Conservation (phyloP, 2,888 invertebrate species). For the Hedya salicella region DNA sequence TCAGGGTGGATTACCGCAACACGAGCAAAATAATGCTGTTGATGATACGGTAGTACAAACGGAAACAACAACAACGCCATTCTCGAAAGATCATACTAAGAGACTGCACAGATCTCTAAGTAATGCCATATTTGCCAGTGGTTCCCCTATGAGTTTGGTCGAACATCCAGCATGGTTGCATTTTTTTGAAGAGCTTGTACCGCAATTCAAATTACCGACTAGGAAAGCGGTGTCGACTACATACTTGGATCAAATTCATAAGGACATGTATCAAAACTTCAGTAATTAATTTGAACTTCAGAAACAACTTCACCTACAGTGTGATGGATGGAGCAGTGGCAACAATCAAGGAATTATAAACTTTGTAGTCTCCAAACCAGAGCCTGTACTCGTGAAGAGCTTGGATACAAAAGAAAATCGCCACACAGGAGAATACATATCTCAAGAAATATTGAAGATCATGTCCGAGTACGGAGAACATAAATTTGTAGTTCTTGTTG, state of each 20-base stretch:
- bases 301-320: constrained; percentile 2
- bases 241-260: constrained; percentile 37
- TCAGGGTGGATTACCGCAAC: not conserved
- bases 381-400: constrained; percentile 42
- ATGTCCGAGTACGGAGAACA: constrained; percentile 39
- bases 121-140: constrained; percentile 41
- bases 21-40: not conserved
- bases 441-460: constrained; percentile 42
- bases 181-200: constrained; percentile 38
- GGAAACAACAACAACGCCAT: constrained; percentile 28
- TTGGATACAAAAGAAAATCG: constrained; percentile 39
- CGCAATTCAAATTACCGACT: constrained; percentile 36
- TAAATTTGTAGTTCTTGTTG: constrained; percentile 44
- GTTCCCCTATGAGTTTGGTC: constrained; percentile 41
- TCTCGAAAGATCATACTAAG: constrained; percentile 35
- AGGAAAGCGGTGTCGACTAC: constrained; percentile 41
- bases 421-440: constrained; percentile 43
- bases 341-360: not conserved
- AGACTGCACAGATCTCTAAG: constrained; percentile 23
- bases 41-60: not conserved
- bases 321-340: constrained; percentile 11
- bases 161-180: constrained; percentile 43
- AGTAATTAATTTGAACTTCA: constrained; percentile 30
- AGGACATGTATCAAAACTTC: constrained; percentile 38
- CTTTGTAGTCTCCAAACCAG: not conserved